Conservation (phyloP, 2,888 invertebrate species). For the Aricia artaxerxes region DNA sequence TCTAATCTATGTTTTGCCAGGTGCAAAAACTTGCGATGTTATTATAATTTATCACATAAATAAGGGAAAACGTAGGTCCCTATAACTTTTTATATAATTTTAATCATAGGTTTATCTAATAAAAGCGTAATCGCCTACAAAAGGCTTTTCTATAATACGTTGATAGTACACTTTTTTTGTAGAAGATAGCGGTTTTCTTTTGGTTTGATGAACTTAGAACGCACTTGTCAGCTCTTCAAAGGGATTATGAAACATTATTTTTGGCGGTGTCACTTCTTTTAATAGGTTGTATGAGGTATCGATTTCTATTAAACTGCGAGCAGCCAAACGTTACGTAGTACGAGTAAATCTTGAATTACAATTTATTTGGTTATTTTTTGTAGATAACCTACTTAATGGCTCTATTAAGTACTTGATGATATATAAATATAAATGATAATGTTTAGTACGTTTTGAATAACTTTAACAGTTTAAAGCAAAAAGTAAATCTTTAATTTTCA, state of each 20-base stretch:
- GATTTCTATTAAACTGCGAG: neutral
- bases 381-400: too few relatives aligned
- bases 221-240: neutral
- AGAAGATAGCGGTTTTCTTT: neutral
- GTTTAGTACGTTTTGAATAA: too few relatives aligned
- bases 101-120: slow-evolving; percentile 16
- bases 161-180: slow-evolving; percentile 7
- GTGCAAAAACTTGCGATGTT: slow-evolving; percentile 39
- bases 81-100: slow-evolving; percentile 36
- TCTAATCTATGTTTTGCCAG: slow-evolving; percentile 46
- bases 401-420: too few relatives aligned
- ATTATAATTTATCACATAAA: slow-evolving; percentile 29
- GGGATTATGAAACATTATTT: neutral
- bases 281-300: neutral
- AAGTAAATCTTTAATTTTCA: too few relatives aligned
- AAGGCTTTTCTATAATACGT: slow-evolving; percentile 9
- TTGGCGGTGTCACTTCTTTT: neutral
- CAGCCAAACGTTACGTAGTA: neutral
- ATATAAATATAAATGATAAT: too few relatives aligned
- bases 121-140: neutral
- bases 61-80: slow-evolving; percentile 37
- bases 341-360: too few relatives aligned
- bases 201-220: neutral
- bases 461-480: too few relatives aligned
- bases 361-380: too few relatives aligned